Base-by-base conservation (phyloP, 2,797 vertebrate species). In the Micrastur ruficollis region DNA sequence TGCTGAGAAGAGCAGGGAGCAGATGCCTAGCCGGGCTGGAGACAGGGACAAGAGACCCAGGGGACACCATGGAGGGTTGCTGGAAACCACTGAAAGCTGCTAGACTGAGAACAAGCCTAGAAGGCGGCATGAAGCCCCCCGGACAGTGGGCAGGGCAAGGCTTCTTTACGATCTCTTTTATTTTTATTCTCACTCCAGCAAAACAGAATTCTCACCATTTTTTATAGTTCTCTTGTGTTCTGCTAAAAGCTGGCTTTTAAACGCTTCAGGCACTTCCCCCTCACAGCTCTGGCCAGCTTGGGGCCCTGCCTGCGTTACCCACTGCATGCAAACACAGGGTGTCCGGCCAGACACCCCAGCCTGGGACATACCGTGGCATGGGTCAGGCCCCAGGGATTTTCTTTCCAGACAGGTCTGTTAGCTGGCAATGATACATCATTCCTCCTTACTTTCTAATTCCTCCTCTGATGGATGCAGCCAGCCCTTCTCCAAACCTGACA, bases 401-500 rank as follows among this genome's bases (percentile, higher is more conserved):
- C 75, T 49, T 71, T 31, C 34, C 87, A 88, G 93, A 47, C 89
- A 84, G 67, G 91, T 91, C 86, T 81, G 7, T 96, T 84, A 72
- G 80, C 68, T 84, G 67, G 91, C 91, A 81, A 14, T 26, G 95
- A 91, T 90, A 63, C 92, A 94, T 97, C 92, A 90, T 91, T 49
- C 80, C 87, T 93, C 63, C 81, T 91, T 81, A 47, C 94, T 91
- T 95, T 88, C 90, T 92, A 96, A 97, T 96, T 96, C 93, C 81
- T 49, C 49, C 83, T 93, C 83, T 95, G 96, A 97, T 93, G 93
- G 95, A 95, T 96, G 93, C 86, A 94, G 93, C 95, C 92, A 97
- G 93, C 94, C 93, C 95, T 94, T 95, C 93, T 95, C 94, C 89
- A 93, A 96, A 97, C 90, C 94, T 97, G 95, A 96, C 95, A 96